Evolutionary conservation across 1,140 invertebrate genomes (phyloP), one percentile per base, ranked within the genome.

Genomic region (Achatina immaculata): DNA sequence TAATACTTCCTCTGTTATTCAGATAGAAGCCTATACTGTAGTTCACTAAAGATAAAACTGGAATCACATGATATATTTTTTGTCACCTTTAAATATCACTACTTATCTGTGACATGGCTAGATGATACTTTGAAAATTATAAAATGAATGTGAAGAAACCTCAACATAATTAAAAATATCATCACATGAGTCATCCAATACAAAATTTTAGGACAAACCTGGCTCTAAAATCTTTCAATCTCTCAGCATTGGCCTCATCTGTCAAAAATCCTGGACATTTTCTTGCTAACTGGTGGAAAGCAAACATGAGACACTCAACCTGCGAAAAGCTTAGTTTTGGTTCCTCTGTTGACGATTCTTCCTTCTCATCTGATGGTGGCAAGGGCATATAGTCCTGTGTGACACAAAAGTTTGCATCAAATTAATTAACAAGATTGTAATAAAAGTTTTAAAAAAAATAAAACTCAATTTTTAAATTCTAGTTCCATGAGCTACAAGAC

Each of bases 221-320:
- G 71, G 96, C 90, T 81, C 95, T 94, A 84, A 98, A 96, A 88
- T 98, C 96, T 91, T 97, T 98, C 0, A 98, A 91, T 85, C 94
- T 93, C 45, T 95, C 94, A 24, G 94, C 91, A 92, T 98, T 95
- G 66, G 94, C 94, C 66, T 89, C 88, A 51, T 85, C 84, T 48
- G 94, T 94, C 7, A 99, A 92, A 92, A 95, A 96, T 83, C 95
- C 95, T 9, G 96, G 95, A 86, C 93, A 93, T 86, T 95, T 95
- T 83, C 95, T 94, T 40, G 95, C 96, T n/a, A 99, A 88, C 82
- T 95, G 95, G 91, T 99, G 97, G 84, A 99, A 95, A 21, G 95
- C 93, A 90, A 94, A 98, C 85, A 99, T 93, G 36, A 98, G 92
- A 93, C 96, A 98, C 92, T 99, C 97, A 0, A 99, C 96, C 88